Base-by-base conservation (phyloP, 2,113 vertebrate genomes). In the Nothoprocta pentlandii region DNA sequence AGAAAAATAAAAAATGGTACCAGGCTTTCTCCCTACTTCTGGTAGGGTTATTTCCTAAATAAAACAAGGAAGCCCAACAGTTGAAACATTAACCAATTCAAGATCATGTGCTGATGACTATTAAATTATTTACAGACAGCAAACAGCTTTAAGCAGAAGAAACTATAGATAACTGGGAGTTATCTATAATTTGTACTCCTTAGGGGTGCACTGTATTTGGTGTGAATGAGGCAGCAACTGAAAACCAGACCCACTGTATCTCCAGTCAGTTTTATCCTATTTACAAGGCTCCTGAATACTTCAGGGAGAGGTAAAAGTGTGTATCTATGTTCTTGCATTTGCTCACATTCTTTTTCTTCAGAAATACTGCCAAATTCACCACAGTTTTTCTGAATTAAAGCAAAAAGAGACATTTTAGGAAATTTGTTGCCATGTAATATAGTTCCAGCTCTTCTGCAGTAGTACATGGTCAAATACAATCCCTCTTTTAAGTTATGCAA, bases 21-120 rank as follows among this genome's bases (percentile, higher is more conserved):
- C 76, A 88, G 22, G 47, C 47, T 76, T 79, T 86, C 47, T 76
- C 58, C 25, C 71, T 58, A 28, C 19, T 71, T 86, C 64, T 68
- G 68, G 39, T 46, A 83, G 73, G 42, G 44, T 51, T 64, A 53
- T 34, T 89, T 90, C 80, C 83, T 85, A 70, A 88, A 28, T 32
- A 87, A 49, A 90, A 81, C 22, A 80, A 85, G 67, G 44, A 83
- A 83, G 67, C 32, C 62, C 32, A 86, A 56, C 41, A 75, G 67
- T 58, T 71, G 19, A 2, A 71, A 64, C 34, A n/a, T 66, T 80
- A 92, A 95, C 67, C 46, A 32, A 30, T 68, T 69, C 46, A 83
- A 89, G 78, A 63, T 36, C 51, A 75, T 10, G 12, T 67, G 21
- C 34, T 28, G 64, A 44, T 1, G 1, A 69, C 41, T 66, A 80